Evolutionary conservation across 2,888 invertebrate genomes (phyloP).

Genomic region (Dynastes grantii): DNA sequence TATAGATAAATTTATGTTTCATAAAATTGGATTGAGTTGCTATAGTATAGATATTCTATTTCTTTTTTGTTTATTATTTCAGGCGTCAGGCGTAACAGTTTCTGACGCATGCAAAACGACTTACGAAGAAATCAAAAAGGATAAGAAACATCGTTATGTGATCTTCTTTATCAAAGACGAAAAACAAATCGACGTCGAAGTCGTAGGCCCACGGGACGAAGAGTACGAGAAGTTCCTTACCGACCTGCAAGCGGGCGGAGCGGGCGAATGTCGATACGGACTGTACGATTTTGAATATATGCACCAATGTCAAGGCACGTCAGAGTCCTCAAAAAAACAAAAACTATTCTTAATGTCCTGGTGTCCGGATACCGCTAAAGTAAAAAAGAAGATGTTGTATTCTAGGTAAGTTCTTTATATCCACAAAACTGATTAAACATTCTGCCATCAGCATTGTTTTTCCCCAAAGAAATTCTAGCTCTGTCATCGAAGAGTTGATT

Average conservation of each 20-base stretch:
- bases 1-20: too few species aligned
- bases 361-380: conserved; percentile 98
- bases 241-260: conserved; percentile 92
- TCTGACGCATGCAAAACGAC: conserved; percentile 95
- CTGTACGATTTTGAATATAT: conserved; percentile 98
- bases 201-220: conserved; percentile 90
- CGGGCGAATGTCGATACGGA: conserved; percentile 98
- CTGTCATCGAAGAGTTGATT: too few species aligned
- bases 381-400: conserved; percentile 90
- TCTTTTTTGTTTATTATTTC: conserved; percentile 57
- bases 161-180: conserved; percentile 97
- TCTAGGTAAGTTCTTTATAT: conserved; percentile 73
- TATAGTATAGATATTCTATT: background rate
- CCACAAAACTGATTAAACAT: too few species aligned
- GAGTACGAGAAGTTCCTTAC: conserved; percentile 96
- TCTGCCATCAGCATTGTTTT: too few species aligned
- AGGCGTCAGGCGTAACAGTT: conserved; percentile 98
- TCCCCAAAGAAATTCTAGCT: too few species aligned
- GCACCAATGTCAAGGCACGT: conserved; percentile 97
- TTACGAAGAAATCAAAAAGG: conserved; percentile 98
- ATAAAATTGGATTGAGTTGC: too few species aligned
- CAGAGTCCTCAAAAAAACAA: conserved; percentile 97
- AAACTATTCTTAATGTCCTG: conserved; percentile 98
- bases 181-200: conserved; percentile 96
- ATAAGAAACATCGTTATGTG: conserved; percentile 97